These are phyloP conservation scores for Phalloptychus januarius DNA, from an alignment of 2,797 vertebrate genomes.

Conservation along the genomic window DNA sequence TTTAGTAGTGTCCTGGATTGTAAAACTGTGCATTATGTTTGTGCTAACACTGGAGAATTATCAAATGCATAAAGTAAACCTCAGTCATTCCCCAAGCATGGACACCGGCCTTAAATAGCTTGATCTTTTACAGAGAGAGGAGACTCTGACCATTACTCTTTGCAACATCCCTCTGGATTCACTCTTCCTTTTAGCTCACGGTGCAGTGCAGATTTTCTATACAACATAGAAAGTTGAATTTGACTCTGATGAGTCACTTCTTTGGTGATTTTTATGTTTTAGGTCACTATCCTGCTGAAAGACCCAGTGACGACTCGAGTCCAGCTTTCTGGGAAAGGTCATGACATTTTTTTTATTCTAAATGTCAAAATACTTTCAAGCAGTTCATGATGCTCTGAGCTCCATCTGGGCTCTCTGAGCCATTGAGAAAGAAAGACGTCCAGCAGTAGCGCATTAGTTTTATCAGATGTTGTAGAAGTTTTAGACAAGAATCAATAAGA, in stretches of 20 bases:
- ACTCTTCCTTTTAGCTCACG: not conserved
- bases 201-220: not conserved
- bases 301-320: not conserved
- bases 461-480: not conserved
- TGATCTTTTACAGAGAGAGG: not conserved
- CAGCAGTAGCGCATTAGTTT: not conserved
- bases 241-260: not conserved
- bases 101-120: not conserved
- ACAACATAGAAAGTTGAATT: not conserved
- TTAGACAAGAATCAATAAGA: not conserved
- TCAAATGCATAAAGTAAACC: not conserved
- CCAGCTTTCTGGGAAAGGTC: not conserved
- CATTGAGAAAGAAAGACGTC: not conserved
- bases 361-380: not conserved
- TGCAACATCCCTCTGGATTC: not conserved
- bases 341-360: not conserved
- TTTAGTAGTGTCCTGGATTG: not conserved
- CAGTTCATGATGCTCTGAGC: not conserved
- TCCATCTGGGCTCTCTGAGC: not conserved
- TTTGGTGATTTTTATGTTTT: not conserved
- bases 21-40: not conserved
- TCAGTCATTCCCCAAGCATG: not conserved
- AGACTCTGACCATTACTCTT: not conserved
- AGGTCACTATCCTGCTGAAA: not conserved
- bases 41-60: not conserved